Base-by-base conservation (phyloP, 2,113 vertebrate genomes). In the Rhea pennata region DNA sequence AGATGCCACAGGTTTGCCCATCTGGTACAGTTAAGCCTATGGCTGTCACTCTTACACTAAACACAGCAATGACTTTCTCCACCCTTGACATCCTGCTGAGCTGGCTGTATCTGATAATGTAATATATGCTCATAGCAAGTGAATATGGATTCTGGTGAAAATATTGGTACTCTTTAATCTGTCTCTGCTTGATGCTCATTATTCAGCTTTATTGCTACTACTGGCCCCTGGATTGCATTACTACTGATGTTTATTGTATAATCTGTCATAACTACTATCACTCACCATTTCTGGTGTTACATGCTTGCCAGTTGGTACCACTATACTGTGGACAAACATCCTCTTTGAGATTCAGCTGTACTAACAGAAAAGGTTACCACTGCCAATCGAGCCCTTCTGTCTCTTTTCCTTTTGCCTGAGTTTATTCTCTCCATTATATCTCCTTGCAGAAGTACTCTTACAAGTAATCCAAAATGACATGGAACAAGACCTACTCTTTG, bases 1-100 rank as follows among this genome's bases (percentile, higher is more conserved):
- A 91, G 84, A 92, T 95, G 91, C 94, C 58, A 96, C 89, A 96
- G 96, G 92, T 95, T 96, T 96, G 86, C 86, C 96, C 96, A 96
- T 96, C 92, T 94, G 96, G 86, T 93, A 22, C 46, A 82, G 62
- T 65, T 84, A 93, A 93, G 84, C 44, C 86, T 87, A 76, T 66
- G 70, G 58, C 92, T 94, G 86, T 95, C 91, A 83, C 67, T 85
- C 67, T 83, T 84, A 84, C 20, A 39, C 61, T 88, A 48, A 93
- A 93, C 12, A 4, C 64, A 88, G 92, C 69, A 84, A 94, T 92
- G 94, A 96, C 94, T 97, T 96, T 96, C 95, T 92, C 75, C 95
- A 96, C 56, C 92, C 95, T 97, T 97, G 95, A 95, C 42, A 91
- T 79, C 89, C 94, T 96, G 94, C 87, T 94, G 94, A 96, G 89